These are phyloP conservation scores for Pyrrhura leucotis DNA, from an alignment of 2,797 vertebrate genomes.

Conservation along the genomic window DNA sequence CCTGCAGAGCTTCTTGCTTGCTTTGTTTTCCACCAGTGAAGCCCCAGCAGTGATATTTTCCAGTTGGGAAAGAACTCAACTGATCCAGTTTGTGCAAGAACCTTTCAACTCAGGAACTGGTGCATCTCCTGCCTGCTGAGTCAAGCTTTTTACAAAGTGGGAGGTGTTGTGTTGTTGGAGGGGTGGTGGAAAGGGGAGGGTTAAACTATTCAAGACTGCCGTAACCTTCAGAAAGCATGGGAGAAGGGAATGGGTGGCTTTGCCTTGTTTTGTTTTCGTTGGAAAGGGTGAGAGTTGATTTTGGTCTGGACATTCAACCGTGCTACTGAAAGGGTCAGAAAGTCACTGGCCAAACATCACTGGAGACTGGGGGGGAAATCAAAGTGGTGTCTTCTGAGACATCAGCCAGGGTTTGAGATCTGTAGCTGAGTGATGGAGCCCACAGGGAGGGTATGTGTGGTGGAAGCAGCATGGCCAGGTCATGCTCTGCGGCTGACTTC, in stretches of 20 bases:
- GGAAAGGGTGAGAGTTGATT: background rate
- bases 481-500: slow-evolving; percentile 69
- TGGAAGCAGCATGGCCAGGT: slow-evolving; percentile 38
- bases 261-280: background rate
- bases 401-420: slow-evolving; percentile 21
- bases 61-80: background rate
- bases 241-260: background rate
- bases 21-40: background rate
- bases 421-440: background rate
- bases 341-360: background rate
- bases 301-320: background rate
- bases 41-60: background rate
- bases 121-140: background rate
- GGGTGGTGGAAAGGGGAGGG: background rate
- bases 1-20: background rate
- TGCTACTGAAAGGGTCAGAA: background rate
- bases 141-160: background rate
- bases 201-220: background rate
- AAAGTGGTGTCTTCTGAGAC: background rate
- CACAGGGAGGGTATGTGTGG: background rate
- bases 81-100: background rate
- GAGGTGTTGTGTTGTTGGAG: background rate
- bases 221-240: background rate
- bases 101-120: background rate
- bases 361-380: background rate